Evolutionary conservation across 2,113 vertebrate genomes (phyloP).

Genomic region (Halichoeres trimaculatus): DNA sequence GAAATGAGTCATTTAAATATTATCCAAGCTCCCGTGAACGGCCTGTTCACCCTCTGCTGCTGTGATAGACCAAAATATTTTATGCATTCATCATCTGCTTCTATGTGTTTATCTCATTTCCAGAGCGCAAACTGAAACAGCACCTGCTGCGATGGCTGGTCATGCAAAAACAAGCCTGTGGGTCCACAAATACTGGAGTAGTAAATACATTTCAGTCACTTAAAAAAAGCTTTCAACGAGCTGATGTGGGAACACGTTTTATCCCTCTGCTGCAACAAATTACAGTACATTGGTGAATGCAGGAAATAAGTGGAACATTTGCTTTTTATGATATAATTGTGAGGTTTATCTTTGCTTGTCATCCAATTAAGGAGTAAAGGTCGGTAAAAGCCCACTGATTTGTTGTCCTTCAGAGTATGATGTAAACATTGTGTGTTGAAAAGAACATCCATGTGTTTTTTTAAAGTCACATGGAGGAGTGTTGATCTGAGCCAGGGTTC

Average conservation of each 20-base stretch:
- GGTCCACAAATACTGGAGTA: conserved; percentile 12
- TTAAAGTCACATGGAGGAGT: conserved; percentile 3
- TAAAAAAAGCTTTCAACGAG: conserved; percentile 12
- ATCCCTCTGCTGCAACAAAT: not conserved
- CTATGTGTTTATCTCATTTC: conserved; percentile 39
- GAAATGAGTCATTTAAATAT: not conserved
- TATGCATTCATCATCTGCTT: conserved; percentile 31
- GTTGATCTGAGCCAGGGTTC: conserved; percentile 2
- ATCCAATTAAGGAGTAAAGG: not conserved
- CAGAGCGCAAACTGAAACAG: conserved; percentile 35
- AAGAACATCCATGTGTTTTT: not conserved
- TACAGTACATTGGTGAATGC: not conserved
- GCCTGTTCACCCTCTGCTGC: not conserved
- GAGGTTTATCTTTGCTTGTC: not conserved
- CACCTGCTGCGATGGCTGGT: conserved; percentile 34
- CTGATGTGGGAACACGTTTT: not conserved
- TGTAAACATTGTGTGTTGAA: not conserved
- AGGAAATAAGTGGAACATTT: conserved; percentile 1
- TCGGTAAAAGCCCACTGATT: not conserved
- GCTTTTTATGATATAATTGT: not conserved
- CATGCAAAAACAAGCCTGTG: conserved; percentile 31
- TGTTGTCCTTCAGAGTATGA: not conserved
- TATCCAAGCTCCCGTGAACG: not conserved
- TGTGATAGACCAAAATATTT: conserved; percentile 20
- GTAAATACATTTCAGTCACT: conserved; percentile 14